phyloP scores from a whole-genome alignment of 2,888 invertebrate genomes.

The Nymphalis urticae region DNA sequence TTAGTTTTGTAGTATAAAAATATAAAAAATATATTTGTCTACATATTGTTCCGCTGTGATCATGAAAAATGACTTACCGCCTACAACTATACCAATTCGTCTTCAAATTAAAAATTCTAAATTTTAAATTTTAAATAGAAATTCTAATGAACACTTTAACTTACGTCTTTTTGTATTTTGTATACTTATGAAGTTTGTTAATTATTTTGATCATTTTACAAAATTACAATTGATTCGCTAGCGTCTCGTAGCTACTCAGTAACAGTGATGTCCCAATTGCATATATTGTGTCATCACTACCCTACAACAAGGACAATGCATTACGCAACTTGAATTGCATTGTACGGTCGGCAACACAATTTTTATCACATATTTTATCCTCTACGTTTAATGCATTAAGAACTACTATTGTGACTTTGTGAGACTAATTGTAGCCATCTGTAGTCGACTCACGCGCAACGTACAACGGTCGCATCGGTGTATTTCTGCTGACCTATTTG shows the following conservation, averaged over 20 bases:
- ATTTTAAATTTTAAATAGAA: conserved; percentile 3
- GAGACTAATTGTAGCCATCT: conserved; percentile 50
- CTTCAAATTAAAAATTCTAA: conserved; percentile 25
- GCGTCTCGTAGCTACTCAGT: conserved; percentile 34
- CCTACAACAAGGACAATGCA: conserved; percentile 58
- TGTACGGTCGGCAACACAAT: conserved; percentile 27
- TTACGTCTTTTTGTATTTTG: neutral
- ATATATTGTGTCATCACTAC: conserved; percentile 58
- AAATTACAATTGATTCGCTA: neutral
- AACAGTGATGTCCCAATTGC: conserved; percentile 48
- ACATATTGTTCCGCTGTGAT: conserved; percentile 63
- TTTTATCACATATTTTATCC: conserved; percentile 24
- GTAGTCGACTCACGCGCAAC: conserved; percentile 66
- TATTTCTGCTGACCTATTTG: conserved; percentile 70
- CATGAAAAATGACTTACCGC: conserved; percentile 56
- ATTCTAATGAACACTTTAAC: conserved; percentile 21
- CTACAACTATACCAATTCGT: conserved; percentile 37
- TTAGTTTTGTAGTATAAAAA: conserved; percentile 56
- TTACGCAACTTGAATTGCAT: conserved; percentile 58
- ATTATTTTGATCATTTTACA: neutral
- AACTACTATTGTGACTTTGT: conserved; percentile 21
- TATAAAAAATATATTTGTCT: conserved; percentile 52
- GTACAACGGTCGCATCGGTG: conserved; percentile 66
- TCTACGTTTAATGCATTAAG: conserved; percentile 30
- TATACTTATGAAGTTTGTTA: neutral